These are phyloP conservation scores for Cynodonichthys magdalenae DNA, from an alignment of 2,797 vertebrate genomes.

Conservation along the genomic window DNA sequence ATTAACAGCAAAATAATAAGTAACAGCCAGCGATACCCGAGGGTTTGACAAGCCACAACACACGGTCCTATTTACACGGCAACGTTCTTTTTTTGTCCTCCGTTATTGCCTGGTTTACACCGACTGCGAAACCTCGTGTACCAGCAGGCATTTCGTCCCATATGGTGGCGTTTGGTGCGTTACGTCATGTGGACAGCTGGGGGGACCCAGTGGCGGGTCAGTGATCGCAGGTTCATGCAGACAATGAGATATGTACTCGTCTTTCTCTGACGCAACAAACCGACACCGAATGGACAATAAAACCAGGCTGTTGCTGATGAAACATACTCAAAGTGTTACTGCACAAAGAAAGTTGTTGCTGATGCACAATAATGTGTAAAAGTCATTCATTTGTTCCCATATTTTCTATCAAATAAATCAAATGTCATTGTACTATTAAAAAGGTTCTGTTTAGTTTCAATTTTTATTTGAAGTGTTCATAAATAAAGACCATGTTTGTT, in stretches of 20 bases:
- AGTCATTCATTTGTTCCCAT: too few relatives aligned
- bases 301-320: too few relatives aligned
- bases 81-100: not conserved
- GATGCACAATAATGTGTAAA: too few relatives aligned
- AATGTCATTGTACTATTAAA: too few relatives aligned
- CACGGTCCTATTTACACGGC: rapidly evolving
- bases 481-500: too few relatives aligned
- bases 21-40: not conserved
- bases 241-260: slow-evolving; percentile 33
- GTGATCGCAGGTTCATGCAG: slow-evolving; percentile 11
- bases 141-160: slow-evolving; percentile 51
- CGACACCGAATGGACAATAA: not conserved
- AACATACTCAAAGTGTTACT: not conserved
- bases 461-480: too few relatives aligned
- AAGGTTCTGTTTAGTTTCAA: too few relatives aligned
- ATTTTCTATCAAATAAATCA: too few relatives aligned
- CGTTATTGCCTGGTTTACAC: not conserved
- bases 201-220: slow-evolving; percentile 47
- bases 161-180: slow-evolving; percentile 37
- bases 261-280: slow-evolving; percentile 27
- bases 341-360: not conserved
- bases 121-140: slow-evolving; percentile 41
- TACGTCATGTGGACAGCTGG: slow-evolving; percentile 67
- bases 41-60: rapidly evolving
- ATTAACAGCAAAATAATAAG: not conserved